These are phyloP conservation scores for Phaetusa simplex DNA, from an alignment of 2,113 vertebrate species.

Conservation along the genomic window DNA sequence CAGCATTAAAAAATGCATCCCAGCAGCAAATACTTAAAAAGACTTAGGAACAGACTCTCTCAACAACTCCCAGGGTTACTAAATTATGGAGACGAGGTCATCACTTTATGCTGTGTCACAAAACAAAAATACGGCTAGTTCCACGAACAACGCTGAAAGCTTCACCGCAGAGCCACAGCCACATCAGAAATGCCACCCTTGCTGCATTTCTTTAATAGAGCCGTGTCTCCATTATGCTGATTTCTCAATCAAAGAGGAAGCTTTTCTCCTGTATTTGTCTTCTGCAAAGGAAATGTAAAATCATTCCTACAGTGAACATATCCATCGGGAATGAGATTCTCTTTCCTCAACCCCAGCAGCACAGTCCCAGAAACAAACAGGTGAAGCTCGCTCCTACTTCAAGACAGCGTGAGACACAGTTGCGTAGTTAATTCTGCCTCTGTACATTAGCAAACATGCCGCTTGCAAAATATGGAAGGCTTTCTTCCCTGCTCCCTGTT, in stretches of 20 bases:
- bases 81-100: conserved; percentile 4
- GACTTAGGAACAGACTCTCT: not conserved
- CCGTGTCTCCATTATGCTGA: not conserved
- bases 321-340: not conserved
- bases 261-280: not conserved
- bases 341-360: not conserved
- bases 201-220: not conserved
- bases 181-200: not conserved
- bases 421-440: not conserved
- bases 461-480: conserved; percentile 43
- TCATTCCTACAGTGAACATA: not conserved
- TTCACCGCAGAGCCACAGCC: not conserved
- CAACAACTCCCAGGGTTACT: not conserved
- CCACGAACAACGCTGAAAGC: not conserved
- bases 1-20: not conserved
- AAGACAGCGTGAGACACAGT: not conserved
- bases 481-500: conserved; percentile 11
- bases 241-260: not conserved
- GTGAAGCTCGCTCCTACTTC: not conserved
- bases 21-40: not conserved
- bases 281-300: not conserved
- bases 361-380: not conserved
- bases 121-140: not conserved
- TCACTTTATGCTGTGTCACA: not conserved
- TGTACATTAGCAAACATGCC: not conserved